These are phyloP conservation scores for Andrena dorsata DNA, from an alignment of 2,888 invertebrate genomes.

Conservation along the genomic window DNA sequence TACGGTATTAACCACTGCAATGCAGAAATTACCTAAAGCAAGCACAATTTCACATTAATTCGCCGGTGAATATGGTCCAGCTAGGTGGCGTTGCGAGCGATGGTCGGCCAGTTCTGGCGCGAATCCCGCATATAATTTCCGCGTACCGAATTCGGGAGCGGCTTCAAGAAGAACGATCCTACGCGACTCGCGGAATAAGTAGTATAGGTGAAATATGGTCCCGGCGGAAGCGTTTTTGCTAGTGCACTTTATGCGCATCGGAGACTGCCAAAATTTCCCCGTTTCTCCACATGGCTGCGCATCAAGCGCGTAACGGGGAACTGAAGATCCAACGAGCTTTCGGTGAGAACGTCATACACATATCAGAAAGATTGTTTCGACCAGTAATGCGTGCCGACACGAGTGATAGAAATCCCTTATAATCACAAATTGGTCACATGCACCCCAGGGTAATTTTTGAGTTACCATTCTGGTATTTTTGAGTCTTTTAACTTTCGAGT, in stretches of 20 bases:
- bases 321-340: slow-evolving; percentile 4
- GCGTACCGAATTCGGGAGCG: slow-evolving; percentile 50
- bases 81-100: slow-evolving; percentile 31
- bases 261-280: slow-evolving; percentile 69
- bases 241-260: slow-evolving; percentile 64
- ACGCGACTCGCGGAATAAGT: slow-evolving; percentile 64
- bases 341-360: slow-evolving; percentile 16
- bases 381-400: not conserved
- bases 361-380: slow-evolving; percentile 19
- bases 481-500: too few relatives aligned
- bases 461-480: too few relatives aligned
- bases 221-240: slow-evolving; percentile 71
- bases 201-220: slow-evolving; percentile 72
- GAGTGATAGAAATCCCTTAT: not conserved
- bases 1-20: not conserved
- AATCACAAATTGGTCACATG: too few relatives aligned
- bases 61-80: slow-evolving; percentile 51
- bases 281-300: slow-evolving; percentile 65
- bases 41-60: slow-evolving; percentile 63
- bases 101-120: slow-evolving; percentile 59
- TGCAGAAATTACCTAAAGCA: slow-evolving; percentile 4
- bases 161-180: slow-evolving; percentile 68
- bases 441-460: too few relatives aligned
- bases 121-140: slow-evolving; percentile 73
- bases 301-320: slow-evolving; percentile 37